Evolutionary conservation across 2,113 vertebrate species (phyloP).

Genomic region (Bothrops jararaca): DNA sequence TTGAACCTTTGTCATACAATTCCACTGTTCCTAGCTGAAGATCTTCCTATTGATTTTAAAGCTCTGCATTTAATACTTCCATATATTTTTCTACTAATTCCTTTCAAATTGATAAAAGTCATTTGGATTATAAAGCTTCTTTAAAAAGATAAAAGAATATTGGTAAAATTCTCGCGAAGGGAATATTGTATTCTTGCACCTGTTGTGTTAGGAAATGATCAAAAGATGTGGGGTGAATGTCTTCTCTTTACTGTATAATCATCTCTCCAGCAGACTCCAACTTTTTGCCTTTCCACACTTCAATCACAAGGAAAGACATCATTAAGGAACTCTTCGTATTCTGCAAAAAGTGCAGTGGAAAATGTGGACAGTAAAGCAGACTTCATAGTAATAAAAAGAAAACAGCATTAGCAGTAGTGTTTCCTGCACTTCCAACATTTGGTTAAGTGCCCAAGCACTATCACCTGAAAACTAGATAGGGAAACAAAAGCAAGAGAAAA

Average conservation of each 20-base stretch:
- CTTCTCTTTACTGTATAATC: not conserved
- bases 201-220: not conserved
- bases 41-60: not conserved
- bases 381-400: not conserved
- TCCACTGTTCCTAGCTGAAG: not conserved
- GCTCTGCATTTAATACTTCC: not conserved
- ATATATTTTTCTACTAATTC: not conserved
- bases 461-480: not conserved
- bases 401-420: not conserved
- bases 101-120: not conserved
- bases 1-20: not conserved
- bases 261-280: not conserved
- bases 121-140: not conserved
- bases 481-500: not conserved
- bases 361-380: not conserved
- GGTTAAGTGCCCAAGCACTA: not conserved
- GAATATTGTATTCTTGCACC: not conserved
- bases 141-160: not conserved
- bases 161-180: not conserved
- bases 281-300: not conserved
- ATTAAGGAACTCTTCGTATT: not conserved
- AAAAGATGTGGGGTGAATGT: not conserved
- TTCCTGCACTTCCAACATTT: not conserved
- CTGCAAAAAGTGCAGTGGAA: not conserved
- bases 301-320: not conserved